Conservation (phyloP, 2,113 vertebrate species). For the Nannospalax galili region DNA sequence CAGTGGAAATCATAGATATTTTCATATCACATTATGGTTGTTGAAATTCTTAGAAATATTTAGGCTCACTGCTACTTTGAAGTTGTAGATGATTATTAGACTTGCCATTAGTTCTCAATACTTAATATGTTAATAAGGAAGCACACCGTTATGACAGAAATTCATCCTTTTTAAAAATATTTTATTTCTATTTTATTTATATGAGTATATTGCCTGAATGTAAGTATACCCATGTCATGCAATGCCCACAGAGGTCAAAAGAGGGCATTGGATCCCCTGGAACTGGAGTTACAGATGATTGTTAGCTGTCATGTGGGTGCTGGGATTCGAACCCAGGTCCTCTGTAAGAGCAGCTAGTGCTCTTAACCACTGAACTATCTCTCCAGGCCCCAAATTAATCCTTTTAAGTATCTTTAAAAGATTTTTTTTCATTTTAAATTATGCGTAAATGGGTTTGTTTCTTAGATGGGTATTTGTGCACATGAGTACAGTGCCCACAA, state of each 20-base stretch:
- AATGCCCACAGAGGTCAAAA: too few species aligned
- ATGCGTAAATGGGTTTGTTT: too few species aligned
- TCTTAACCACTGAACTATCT: too few species aligned
- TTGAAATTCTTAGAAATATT: slow-evolving; percentile 47
- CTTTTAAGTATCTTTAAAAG: too few species aligned
- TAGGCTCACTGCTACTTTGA: slow-evolving; percentile 10
- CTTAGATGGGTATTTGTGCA: too few species aligned
- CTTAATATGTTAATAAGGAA: slow-evolving; percentile 25
- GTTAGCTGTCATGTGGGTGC: too few species aligned
- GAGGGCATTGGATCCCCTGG: not conserved
- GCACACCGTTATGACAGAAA: not conserved
- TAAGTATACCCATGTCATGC: too few species aligned
- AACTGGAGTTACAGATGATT: not conserved
- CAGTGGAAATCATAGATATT: slow-evolving; percentile 21
- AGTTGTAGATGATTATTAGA: not conserved
- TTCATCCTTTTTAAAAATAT: slow-evolving; percentile 3
- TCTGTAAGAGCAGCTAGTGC: too few species aligned
- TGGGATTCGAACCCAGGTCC: too few species aligned
- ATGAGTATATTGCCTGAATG: not conserved
- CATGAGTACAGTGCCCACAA: too few species aligned
- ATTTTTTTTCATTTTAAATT: too few species aligned
- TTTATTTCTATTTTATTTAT: not conserved
- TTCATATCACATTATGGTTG: not conserved
- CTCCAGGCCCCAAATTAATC: too few species aligned
- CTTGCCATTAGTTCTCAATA: not conserved